These are phyloP conservation scores for Meteorus cinctellus DNA, from an alignment of 2,888 invertebrate genomes.

Conservation along the genomic window DNA sequence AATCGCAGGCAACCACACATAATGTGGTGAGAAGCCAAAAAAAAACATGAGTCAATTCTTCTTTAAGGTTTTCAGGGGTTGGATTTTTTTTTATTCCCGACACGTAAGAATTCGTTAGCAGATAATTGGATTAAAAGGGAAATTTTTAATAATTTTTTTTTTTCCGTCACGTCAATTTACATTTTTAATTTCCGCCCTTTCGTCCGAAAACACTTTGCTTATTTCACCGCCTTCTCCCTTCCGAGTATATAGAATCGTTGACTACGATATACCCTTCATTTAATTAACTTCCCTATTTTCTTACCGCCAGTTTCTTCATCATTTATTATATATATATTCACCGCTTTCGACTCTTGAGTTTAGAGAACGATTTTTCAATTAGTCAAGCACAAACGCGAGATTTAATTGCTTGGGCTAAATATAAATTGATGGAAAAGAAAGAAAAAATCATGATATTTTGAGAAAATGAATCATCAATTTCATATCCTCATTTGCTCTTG, in stretches of 20 bases:
- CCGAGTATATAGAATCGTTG: not conserved
- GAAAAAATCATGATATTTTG: no score
- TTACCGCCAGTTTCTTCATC: slow-evolving; percentile 41
- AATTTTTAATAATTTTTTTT: slow-evolving; percentile 33
- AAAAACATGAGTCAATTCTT: not conserved
- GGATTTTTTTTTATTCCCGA: not conserved
- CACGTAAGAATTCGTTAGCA: not conserved
- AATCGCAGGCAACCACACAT: not conserved
- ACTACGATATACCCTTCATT: slow-evolving; percentile 51
- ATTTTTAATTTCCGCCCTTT: slow-evolving; percentile 66
- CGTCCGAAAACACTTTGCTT: slow-evolving; percentile 12
- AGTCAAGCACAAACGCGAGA: slow-evolving; percentile 62
- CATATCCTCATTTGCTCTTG: no score
- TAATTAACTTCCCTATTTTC: slow-evolving; percentile 67
- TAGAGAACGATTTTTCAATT: slow-evolving; percentile 65
- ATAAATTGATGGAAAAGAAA: not conserved
- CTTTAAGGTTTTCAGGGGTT: not conserved
- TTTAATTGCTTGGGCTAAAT: slow-evolving; percentile 59
- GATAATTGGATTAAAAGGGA: not conserved
- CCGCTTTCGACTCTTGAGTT: slow-evolving; percentile 36
- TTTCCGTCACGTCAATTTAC: slow-evolving; percentile 66
- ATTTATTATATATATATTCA: slow-evolving; percentile 36
- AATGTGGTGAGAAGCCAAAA: not conserved
- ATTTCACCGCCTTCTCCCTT: slow-evolving; percentile 22
- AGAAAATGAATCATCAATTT: no score